Evolutionary conservation across 2,888 invertebrate genomes (phyloP), one percentile per base, ranked within the genome.

Genomic region (Macrosoma leucophasiata): DNA sequence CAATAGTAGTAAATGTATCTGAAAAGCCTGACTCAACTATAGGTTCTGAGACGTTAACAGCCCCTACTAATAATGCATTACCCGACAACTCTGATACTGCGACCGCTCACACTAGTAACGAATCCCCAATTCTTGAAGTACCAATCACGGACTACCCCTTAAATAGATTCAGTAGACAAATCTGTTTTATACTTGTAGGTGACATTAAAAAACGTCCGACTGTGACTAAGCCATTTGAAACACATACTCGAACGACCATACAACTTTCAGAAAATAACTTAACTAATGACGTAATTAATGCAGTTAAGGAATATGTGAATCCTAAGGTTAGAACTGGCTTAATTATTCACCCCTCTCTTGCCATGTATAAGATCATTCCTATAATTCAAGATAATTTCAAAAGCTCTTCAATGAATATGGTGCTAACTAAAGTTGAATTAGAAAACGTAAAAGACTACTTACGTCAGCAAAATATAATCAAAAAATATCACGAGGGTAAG

Each of bases 311-410:
- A 26, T 45, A 46, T 13, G 48, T 55, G 0, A 31, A 50, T 8
- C 49, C 50, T 0, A 52, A 48, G 24, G 14, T 50, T 11, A 48
- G 45, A 22, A 52, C 52, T 0, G 54, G 20, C 1, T 6, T 54
- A 12, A 1, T 46, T 0, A 42, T 48, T 4, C 20, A 28, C n/a
- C 48, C 48, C 0, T 15, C 27, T 2, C 13, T 39, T 14, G 33
- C 18, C 1, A 41, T 48, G 43, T 47, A 46, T 10, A 1, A 7
- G 1, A 41, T 49, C 3, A 34, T 50, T 3, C 48, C 49, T 6
- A 45, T 51, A 1, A 35, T 49, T 3, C 51, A 54, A 20, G 15
- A 33, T 3, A 36, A 21, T 3, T 52, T 52, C 30, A 46, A 34
- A 25, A 48, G 29, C 9, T 48, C 50, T 1, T 13, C 44, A 1